These are phyloP conservation scores for Chromobotia macracanthus DNA, from an alignment of 2,797 vertebrate species.

Conservation along the genomic window DNA sequence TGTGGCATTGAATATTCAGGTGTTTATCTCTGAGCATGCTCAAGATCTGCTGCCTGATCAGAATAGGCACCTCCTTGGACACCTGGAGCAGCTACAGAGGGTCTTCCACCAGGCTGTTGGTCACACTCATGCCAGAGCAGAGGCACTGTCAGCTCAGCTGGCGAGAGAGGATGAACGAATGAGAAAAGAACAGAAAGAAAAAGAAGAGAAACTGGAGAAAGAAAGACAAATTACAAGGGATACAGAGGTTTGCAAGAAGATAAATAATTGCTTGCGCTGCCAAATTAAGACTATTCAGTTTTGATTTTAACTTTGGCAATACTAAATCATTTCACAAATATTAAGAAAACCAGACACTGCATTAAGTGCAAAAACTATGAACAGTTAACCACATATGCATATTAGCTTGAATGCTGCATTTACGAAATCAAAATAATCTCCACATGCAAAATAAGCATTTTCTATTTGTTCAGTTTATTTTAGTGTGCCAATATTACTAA, in stretches of 20 bases:
- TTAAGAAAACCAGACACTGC: not conserved
- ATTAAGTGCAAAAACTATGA: not conserved
- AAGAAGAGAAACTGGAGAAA: constrained; percentile 63
- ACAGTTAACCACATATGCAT: constrained; percentile 15
- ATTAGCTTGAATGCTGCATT: constrained; percentile 1
- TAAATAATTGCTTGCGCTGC: constrained; percentile 38
- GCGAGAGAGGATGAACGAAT: constrained; percentile 69
- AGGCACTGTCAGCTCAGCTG: constrained; percentile 78
- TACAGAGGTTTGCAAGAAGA: constrained; percentile 80
- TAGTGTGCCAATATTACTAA: constrained; percentile 23
- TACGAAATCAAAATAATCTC: not conserved
- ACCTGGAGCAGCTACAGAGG: constrained; percentile 87
- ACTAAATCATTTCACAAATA: not conserved
- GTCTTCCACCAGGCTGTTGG: constrained; percentile 82
- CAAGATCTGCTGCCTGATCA: constrained; percentile 87
- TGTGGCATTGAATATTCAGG: constrained; percentile 83
- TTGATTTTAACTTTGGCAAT: not conserved
- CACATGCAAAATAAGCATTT: not conserved
- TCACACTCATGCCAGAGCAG: constrained; percentile 70
- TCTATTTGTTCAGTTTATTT: constrained; percentile 1
- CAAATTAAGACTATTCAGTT: not conserved
- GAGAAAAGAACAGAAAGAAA: constrained; percentile 63
- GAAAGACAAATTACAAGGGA: constrained; percentile 67
- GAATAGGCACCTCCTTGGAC: constrained; percentile 84
- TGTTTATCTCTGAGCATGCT: constrained; percentile 90